Percentiles rank a stretch among this genome's conserved stretches.
phyloP scores from a whole-genome alignment of 64 coral and sea anemone species.

The Exaiptasia diaphana region DNA sequence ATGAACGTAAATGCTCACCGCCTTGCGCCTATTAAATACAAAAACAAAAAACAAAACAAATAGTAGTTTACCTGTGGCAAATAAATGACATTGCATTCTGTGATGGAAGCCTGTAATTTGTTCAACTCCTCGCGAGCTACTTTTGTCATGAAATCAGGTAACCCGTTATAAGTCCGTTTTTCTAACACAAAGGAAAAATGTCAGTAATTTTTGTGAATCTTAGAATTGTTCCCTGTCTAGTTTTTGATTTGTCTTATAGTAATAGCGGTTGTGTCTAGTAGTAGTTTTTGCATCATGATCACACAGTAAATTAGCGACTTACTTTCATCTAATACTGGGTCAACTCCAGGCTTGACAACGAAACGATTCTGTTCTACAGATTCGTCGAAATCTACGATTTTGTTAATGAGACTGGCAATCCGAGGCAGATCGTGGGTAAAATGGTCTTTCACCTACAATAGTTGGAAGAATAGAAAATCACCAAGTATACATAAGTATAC shows the following conservation, averaged over 20 bases:
- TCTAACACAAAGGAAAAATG: conserved; percentile 1
- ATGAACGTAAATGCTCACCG: too few relatives aligned
- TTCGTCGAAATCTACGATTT: conserved; percentile 99
- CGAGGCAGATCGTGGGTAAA: conserved; percentile 85
- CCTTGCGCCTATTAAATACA: too few relatives aligned
- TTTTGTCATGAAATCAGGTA: conserved; percentile 98
- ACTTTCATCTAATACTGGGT: conserved; percentile 89
- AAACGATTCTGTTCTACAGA: conserved; percentile 87
- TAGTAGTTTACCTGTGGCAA: conserved; percentile 91
- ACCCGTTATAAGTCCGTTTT: conserved; percentile 93
- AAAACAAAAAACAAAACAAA: too few relatives aligned
- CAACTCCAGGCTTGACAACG: conserved; percentile 95
- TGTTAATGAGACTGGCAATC: conserved; percentile 85
- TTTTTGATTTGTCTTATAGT: not conserved
- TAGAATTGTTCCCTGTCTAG: not conserved
- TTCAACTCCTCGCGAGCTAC: conserved; percentile 91
- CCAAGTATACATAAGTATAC: not conserved
- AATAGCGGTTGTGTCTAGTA: not conserved
- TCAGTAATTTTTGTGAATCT: not conserved
- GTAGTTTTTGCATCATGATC: not conserved
- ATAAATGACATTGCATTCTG: conserved; percentile 97
- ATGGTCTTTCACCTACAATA: conserved; percentile 44
- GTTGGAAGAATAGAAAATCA: not conserved
- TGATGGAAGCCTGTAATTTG: conserved; percentile 80
- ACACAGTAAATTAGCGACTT: not conserved